phyloP scores from a whole-genome alignment of 2,113 vertebrate genomes.

The Xiphorhynchus elegans region DNA sequence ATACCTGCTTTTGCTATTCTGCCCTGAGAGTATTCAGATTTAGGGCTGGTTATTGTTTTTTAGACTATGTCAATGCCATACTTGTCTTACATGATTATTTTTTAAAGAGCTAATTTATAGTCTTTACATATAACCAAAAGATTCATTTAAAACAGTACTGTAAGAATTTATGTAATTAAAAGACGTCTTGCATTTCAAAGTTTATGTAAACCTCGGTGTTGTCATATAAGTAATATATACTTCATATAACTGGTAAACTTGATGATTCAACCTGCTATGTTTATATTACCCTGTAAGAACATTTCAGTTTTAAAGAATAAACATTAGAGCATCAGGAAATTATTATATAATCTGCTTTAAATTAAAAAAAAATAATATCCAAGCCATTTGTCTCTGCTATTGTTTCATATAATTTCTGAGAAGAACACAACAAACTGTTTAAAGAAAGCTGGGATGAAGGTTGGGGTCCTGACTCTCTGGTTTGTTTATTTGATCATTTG shows the following conservation, averaged over 20 bases:
- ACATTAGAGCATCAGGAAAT: neutral
- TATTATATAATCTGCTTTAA: neutral
- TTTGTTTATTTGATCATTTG: neutral
- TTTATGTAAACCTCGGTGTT: neutral
- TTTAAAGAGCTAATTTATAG: constrained; percentile 70
- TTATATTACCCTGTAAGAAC: constrained; percentile 4
- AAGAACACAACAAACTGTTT: neutral
- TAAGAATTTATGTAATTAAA: constrained; percentile 57
- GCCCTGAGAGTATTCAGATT: constrained; percentile 40
- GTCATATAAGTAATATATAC: neutral
- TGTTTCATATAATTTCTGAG: neutral
- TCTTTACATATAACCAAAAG: constrained; percentile 65
- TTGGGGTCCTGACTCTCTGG: neutral
- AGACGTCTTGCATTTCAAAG: constrained; percentile 7
- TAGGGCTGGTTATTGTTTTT: constrained; percentile 66
- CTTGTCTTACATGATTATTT: constrained; percentile 73
- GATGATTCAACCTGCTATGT: neutral
- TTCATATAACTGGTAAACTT: neutral
- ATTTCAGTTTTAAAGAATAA: constrained; percentile 16
- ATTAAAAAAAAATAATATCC: neutral
- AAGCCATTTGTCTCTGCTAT: neutral
- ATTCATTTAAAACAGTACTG: constrained; percentile 62
- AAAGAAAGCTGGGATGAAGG: neutral
- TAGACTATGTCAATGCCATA: constrained; percentile 54
- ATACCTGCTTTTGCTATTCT: constrained; percentile 59